Conservation (phyloP, 2,888 invertebrate species). For the Strigamia crassipes region DNA sequence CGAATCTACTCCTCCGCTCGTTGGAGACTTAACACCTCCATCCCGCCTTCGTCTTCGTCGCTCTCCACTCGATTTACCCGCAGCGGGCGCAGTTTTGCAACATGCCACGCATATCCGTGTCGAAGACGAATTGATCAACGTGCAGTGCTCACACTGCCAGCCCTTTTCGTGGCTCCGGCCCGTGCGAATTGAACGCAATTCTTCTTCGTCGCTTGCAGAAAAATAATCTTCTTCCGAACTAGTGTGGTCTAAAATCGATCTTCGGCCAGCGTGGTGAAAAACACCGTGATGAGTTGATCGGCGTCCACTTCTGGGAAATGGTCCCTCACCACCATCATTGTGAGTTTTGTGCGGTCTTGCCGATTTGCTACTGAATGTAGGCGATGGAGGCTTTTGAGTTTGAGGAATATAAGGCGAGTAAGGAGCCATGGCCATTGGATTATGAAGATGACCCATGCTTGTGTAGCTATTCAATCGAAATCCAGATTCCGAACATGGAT, state of each 20-base stretch:
- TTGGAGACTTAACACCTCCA: not conserved
- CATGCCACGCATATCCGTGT: constrained; percentile 81
- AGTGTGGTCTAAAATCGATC: constrained; percentile 7
- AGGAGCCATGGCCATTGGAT: not conserved
- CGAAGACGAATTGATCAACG: constrained; percentile 80
- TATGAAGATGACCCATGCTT: constrained; percentile 36
- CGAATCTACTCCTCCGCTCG: constrained; percentile 43
- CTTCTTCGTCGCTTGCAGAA: constrained; percentile 49
- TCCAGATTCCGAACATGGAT: constrained; percentile 36
- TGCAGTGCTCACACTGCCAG: constrained; percentile 91
- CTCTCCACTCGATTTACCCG: not conserved
- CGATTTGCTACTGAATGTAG: constrained; percentile 27
- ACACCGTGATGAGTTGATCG: constrained; percentile 10
- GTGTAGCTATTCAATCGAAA: constrained; percentile 33
- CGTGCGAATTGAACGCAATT: constrained; percentile 2
- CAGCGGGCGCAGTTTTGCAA: constrained; percentile 71
- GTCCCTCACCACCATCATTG: not conserved
- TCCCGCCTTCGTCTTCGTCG: not conserved
- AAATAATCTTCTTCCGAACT: constrained; percentile 50
- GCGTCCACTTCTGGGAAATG: not conserved
- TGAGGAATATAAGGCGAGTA: not conserved
- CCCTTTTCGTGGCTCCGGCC: not conserved
- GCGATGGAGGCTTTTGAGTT: not conserved
- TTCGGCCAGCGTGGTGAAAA: constrained; percentile 16
- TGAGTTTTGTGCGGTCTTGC: constrained; percentile 3